A percentile compares a stretch with the other conserved stretches of the same genome.
phyloP scores from a whole-genome alignment of 2,113 vertebrate species.

The Lasiurus borealis region DNA sequence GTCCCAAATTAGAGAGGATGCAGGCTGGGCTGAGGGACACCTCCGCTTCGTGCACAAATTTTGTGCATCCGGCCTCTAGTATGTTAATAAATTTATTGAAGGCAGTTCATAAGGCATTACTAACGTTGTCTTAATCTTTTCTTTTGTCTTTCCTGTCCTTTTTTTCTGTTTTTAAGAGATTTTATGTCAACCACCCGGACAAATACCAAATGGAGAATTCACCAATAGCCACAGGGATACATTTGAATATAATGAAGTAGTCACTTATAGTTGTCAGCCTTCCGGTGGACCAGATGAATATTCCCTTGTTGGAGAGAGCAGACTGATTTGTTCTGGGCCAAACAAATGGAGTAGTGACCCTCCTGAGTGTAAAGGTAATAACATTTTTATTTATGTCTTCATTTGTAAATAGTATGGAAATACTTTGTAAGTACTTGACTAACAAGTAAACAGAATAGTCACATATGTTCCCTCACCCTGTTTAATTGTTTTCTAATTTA shows the following conservation, averaged over 20 bases:
- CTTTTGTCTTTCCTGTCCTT: background rate
- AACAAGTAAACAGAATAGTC: background rate
- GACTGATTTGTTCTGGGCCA: constrained; percentile 23
- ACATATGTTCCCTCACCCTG: background rate
- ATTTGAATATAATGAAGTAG: constrained; percentile 76
- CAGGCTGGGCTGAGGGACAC: no score
- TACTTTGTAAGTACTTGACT: background rate
- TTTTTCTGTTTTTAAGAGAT: constrained; percentile 66
- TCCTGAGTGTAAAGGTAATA: constrained; percentile 85
- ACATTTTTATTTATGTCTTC: background rate
- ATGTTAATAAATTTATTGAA: constrained; percentile 18
- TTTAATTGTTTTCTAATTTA: background rate
- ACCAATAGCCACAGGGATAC: rapidly evolving
- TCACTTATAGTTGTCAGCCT: constrained; percentile 79
- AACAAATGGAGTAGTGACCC: constrained; percentile 76
- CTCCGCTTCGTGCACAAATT: no score
- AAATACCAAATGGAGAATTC: constrained; percentile 68
- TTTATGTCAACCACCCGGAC: constrained; percentile 76
- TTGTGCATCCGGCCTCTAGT: background rate
- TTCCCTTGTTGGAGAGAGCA: constrained; percentile 63
- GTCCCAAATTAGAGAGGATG: no score
- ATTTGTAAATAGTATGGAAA: background rate
- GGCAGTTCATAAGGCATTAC: background rate
- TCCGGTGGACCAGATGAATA: rapidly evolving
- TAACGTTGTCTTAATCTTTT: background rate